Base-by-base conservation (phyloP, 2,888 invertebrate genomes). In the Orthosia incerta region DNA sequence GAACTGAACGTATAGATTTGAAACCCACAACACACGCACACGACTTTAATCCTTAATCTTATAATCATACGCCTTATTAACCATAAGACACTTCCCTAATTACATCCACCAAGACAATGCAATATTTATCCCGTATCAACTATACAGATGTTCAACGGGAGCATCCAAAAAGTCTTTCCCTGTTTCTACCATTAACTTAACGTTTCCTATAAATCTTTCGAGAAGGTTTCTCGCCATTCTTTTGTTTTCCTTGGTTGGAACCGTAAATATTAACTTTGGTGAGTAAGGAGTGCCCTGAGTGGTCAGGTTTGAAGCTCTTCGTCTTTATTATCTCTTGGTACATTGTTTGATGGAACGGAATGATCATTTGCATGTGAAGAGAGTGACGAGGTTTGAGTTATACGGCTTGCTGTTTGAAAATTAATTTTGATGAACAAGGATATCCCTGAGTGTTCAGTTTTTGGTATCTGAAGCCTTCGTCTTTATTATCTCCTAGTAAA, bases 161-260 rank as follows among this genome's bases (percentile, higher is more conserved):
- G 39, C 74, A 66, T 82, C 87, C 89, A 90, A 92, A 94, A 92
- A 94, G 94, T 93, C 90, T 95, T 95, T 93, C 92, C 91, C 85
- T 94, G 94, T 95, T 91, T 84, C 88, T 80, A 87, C 90, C 94
- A 94, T 95, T 94, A 93, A 90, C 85, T 93, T 95, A 94, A 95
- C 91, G 93, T 85, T 83, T 75, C 66, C 79, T 83, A 95, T 95
- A 94, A 95, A 95, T 95, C 92, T 88, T 91, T 77, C 65, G 55
- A 57, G 86, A 89, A 85, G 88, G 88, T 72, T 76, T 71, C 66
- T n/a, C 66, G 77, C 55, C 81, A 85, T 87, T 89, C 90, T 89
- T 91, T 92, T 93, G 90, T 92, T 90, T 89, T 89, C 86, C 87
- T 83, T 76, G 74, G 59, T 69, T 45, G 61, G 68, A 74, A 65